These are phyloP conservation scores for Gerris buenoi DNA, from an alignment of 1,140 invertebrate species.

Conservation along the genomic window DNA sequence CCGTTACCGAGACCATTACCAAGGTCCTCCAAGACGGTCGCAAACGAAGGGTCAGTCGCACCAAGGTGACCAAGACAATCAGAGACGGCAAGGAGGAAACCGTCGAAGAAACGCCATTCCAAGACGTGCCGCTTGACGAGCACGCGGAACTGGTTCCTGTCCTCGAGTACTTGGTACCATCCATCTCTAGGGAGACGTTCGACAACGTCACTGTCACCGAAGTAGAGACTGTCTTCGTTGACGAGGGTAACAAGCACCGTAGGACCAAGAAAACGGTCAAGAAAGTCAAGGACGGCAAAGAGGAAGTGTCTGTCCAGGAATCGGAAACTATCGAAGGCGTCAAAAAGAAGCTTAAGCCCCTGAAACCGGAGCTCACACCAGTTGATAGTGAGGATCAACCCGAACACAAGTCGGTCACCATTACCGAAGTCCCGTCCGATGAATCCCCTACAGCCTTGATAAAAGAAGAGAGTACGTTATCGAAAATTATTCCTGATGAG, in stretches of 20 bases:
- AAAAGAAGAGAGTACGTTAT: too few species aligned
- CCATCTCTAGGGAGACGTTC: conserved; percentile 17
- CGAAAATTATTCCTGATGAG: too few species aligned
- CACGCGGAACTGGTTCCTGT: conserved; percentile 12
- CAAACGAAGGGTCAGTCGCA: conserved; percentile 27
- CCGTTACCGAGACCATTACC: conserved; percentile 19
- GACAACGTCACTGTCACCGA: conserved; percentile 31
- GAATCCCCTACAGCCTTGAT: too few species aligned
- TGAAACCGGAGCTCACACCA: conserved; percentile 12
- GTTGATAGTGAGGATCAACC: conserved; percentile 8
- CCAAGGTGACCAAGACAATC: conserved; percentile 22
- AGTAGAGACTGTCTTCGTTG: conserved; percentile 22
- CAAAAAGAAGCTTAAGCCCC: conserved; percentile 9
- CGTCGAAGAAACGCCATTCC: conserved; percentile 7
- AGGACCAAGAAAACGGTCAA: conserved; percentile 14
- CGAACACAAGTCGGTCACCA: conserved; percentile 12
- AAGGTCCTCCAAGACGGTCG: conserved; percentile 16
- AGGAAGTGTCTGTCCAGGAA: conserved; percentile 17
- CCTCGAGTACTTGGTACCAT: conserved; percentile 13
- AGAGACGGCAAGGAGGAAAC: conserved; percentile 12
- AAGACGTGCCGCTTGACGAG: conserved; percentile 14
- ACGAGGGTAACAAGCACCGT: conserved; percentile 18
- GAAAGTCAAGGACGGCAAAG: conserved; percentile 16
- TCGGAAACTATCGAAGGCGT: conserved; percentile 10
- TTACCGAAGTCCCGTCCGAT: conserved; percentile 8